Conservation (phyloP, 2,797 vertebrate species). For the Nannoperca australis region DNA sequence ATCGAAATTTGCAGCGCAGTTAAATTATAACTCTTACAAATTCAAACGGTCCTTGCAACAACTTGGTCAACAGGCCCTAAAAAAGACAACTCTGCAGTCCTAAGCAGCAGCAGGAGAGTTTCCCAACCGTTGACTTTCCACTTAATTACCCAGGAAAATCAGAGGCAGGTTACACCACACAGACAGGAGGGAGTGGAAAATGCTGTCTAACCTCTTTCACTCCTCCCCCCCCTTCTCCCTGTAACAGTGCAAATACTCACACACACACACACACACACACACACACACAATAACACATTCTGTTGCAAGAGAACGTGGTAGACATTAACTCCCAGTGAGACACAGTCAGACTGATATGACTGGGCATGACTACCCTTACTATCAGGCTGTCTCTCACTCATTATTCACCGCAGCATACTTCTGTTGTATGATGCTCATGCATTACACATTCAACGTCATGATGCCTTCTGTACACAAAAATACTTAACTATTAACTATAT, state of each 20-base stretch:
- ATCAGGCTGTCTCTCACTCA: neutral
- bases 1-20: no score
- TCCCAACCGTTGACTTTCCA: slow-evolving; percentile 66
- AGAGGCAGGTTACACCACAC: slow-evolving; percentile 53
- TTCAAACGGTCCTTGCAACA: no score
- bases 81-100: slow-evolving; percentile 15
- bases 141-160: slow-evolving; percentile 62
- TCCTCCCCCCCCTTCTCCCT: neutral
- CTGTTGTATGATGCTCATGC: neutral
- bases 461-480: neutral
- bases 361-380: neutral
- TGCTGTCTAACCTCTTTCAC: slow-evolving; percentile 38
- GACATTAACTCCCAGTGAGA: slow-evolving; percentile 44
- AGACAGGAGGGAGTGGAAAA: slow-evolving; percentile 54
- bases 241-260: slow-evolving; percentile 12
- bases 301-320: slow-evolving; percentile 33
- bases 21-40: no score
- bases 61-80: no score
- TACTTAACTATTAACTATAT: no score
- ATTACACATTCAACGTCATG: neutral
- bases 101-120: slow-evolving; percentile 37
- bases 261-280: slow-evolving; percentile 9
- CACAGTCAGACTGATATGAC: neutral
- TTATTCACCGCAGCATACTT: neutral
- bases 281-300: slow-evolving; percentile 7